phyloP scores from a whole-genome alignment of 2,113 vertebrate genomes.

The Pristiophorus japonicus region DNA sequence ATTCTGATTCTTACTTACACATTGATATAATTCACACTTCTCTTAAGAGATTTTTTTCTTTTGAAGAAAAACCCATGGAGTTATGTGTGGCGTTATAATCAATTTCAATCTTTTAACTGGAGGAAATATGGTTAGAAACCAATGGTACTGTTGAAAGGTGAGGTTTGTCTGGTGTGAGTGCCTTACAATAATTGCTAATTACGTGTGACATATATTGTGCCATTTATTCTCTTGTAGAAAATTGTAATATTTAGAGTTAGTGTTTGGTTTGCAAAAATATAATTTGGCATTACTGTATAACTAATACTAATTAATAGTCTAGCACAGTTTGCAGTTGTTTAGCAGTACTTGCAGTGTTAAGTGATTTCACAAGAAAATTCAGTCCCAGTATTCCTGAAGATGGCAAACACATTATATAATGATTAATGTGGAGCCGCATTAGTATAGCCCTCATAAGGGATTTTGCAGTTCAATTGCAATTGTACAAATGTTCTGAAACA shows the following conservation, averaged over 20 bases:
- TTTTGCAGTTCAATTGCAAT: constrained; percentile 2
- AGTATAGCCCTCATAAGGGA: neutral
- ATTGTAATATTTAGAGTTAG: constrained; percentile 13
- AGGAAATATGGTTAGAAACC: neutral
- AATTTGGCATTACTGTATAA: neutral
- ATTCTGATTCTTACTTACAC: constrained; percentile 15
- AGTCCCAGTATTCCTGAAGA: constrained; percentile 24
- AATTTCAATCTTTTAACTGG: neutral
- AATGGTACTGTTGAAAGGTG: neutral
- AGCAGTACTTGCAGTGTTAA: constrained; percentile 4
- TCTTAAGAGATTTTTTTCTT: neutral
- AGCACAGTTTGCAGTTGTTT: constrained; percentile 4
- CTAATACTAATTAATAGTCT: constrained; percentile 24
- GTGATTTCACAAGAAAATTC: constrained; percentile 34
- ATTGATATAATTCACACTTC: neutral
- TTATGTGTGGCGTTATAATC: neutral
- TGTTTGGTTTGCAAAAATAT: neutral
- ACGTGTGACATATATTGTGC: neutral
- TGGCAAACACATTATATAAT: constrained; percentile 32
- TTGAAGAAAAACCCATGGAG: neutral
- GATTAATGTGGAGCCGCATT: constrained; percentile 1
- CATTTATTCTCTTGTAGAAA: neutral
- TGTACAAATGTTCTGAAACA: constrained; percentile 11
- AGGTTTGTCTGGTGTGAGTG: neutral
- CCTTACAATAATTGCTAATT: neutral